These are phyloP conservation scores for Numida meleagris DNA, from an alignment of 2,113 vertebrate genomes.

Conservation along the genomic window DNA sequence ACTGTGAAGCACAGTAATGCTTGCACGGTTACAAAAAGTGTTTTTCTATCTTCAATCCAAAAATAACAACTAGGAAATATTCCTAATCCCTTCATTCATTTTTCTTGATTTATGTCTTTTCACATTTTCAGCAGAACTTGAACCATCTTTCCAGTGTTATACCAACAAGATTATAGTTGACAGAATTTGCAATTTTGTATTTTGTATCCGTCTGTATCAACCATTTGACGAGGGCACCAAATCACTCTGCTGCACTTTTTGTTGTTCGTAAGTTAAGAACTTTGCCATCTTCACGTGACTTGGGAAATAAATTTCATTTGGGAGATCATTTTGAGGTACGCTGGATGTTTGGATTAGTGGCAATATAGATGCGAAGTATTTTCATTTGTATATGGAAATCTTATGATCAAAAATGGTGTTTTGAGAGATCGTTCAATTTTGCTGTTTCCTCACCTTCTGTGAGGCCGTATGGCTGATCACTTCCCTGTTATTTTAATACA, in stretches of 20 bases:
- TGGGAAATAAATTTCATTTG: accelerated
- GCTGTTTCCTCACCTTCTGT: accelerated
- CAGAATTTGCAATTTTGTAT: neutral
- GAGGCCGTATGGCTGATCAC: neutral
- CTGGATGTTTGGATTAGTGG: neutral
- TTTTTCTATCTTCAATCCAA: neutral
- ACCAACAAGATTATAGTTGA: neutral
- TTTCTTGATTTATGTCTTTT: neutral
- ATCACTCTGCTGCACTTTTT: accelerated
- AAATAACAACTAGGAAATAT: neutral
- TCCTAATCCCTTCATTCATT: neutral
- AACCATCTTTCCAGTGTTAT: neutral
- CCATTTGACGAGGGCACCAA: neutral
- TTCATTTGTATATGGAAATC: neutral
- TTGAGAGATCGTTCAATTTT: neutral
- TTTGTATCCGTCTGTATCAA: neutral
- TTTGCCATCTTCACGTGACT: neutral
- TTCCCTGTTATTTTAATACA: neutral
- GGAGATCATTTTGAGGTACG: accelerated
- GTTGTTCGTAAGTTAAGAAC: neutral
- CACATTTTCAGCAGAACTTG: neutral
- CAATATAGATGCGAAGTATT: neutral
- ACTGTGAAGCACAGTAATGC: neutral
- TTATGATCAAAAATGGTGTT: neutral
- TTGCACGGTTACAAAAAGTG: neutral